Evolutionary conservation across 2,113 vertebrate species (phyloP).

Genomic region (Dolichotis patagonum): DNA sequence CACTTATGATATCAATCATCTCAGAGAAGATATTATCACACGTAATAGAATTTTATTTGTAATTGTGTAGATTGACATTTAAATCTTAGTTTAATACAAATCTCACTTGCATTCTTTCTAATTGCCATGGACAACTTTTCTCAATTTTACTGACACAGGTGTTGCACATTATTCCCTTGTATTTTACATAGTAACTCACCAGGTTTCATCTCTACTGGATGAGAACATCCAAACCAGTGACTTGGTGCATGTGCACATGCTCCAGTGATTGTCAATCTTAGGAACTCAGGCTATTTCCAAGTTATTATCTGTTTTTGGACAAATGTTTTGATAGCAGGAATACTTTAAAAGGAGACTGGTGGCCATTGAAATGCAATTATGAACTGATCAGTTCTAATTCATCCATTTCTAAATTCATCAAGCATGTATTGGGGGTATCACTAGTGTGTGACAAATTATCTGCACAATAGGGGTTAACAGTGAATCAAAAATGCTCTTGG

Average conservation of each 20-base stretch:
- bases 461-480: background rate
- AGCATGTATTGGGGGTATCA: background rate
- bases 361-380: background rate
- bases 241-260: background rate
- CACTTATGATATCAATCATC: background rate
- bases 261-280: background rate
- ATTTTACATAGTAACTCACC: background rate
- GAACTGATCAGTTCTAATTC: background rate
- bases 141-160: background rate
- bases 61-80: conserved; percentile 37
- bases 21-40: background rate
- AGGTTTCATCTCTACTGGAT: background rate
- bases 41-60: conserved; percentile 32
- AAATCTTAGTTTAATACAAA: conserved; percentile 40
- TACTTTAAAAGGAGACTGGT: conserved; percentile 34
- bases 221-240: conserved; percentile 7
- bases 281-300: conserved; percentile 8
- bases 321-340: conserved; percentile 8
- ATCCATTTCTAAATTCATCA: background rate
- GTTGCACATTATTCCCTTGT: background rate
- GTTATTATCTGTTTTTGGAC: conserved; percentile 38
- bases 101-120: background rate
- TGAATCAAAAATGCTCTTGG: background rate
- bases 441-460: background rate
- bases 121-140: background rate